Base-by-base conservation (phyloP, 2,113 vertebrate species). In the Corvus moneduloides region DNA sequence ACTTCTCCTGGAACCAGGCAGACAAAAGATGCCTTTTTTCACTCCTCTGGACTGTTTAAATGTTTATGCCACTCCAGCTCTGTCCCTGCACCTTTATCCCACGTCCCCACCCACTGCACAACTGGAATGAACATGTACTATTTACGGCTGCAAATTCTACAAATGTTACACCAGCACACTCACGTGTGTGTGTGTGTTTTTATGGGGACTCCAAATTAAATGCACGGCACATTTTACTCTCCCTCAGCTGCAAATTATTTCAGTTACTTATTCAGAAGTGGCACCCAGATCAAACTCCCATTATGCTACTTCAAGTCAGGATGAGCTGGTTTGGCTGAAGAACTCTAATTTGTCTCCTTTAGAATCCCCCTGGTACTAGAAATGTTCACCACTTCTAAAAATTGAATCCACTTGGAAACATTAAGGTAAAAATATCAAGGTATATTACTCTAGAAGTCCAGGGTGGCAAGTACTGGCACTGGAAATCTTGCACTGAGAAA, bases 21-120 rank as follows among this genome's bases (percentile, higher is more conserved):
- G 67, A 98, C 97, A 98, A 98, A 97, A 98, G 97, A 83, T 73
- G 94, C 62, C 90, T 97, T 97, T 98, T 94, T 97, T 94, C 90
- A 90, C 79, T 20, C 43, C 90, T 88, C 74, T 46, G 85, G 88
- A 72, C 84, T 88, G 64, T 93, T 94, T 87, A 97, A 97, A 97
- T 97, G 90, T 97, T 98, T 98, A 71, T 61, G 81, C 82, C 96
- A 27, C 86, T 63, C 58, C 94, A 96, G 93, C 37, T 67, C 81
- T 82, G 69, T 78, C 76, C 48, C 82, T 33, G 80, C 56, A 89
- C 85, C 86, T 73, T 90, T 64, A 95, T 82, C 93, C 86, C 78
- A 84, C 21, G 22, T 77, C 74, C 66, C 83, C 66, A 88, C 64
- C 69, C 91, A 72, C 87, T 8, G 27, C 84, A 89, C 73, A 76